Base-by-base conservation (phyloP, 2,888 invertebrate species). In the Coelinius sp. region DNA sequence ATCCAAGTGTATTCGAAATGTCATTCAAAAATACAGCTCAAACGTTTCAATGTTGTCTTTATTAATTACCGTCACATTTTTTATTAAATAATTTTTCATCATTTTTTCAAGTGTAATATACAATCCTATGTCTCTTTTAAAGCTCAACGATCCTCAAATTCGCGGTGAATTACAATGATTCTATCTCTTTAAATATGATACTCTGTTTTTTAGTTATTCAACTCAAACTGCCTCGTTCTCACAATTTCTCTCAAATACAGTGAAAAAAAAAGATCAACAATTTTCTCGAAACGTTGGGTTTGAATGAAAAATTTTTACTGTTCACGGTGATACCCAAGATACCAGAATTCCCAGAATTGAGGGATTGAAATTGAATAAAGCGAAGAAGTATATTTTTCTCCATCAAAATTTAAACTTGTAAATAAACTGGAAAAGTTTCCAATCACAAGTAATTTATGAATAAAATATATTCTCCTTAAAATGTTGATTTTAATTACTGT, bases 1-100 rank as follows among this genome's bases (percentile, higher is more conserved):
- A 68, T 71, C 67, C 67, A 71, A 71, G 71, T 67, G 71, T 71
- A 71, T 71, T 71, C 35, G 71, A 27, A 62, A 68, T 63, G 71
- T 73, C 66, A 44, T 74, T 66, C 31, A 74, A 76, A 73, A 73
- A 76, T 73, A 76, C 74, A 69, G 53, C 49, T 70, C 68, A 27
- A 74, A 68, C 70, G 24, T 72, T 64, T 74, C 49, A 46, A 22
- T 41, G 62, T 62, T 63, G 24, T 62, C 14, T 38, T 38, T 24
- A 52, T 64, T 17, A 3, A 25, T 6, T 22, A 22, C 4, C 46
- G 44, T 52, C n/a, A 25, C 5, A n/a, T 41, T 69, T 52, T 52
- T 10, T 20, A 41, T 59, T 46, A 25, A 44, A 53, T 41, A 31
- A 53, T 35, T 52, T 35, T 12, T 41, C 24, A n/a, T n/a, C n/a